Evolutionary conservation across 92 coral and sea anemone species (phyloP), one percentile per base, ranked within the genome.

Genomic region (Paramuricea clavata): DNA sequence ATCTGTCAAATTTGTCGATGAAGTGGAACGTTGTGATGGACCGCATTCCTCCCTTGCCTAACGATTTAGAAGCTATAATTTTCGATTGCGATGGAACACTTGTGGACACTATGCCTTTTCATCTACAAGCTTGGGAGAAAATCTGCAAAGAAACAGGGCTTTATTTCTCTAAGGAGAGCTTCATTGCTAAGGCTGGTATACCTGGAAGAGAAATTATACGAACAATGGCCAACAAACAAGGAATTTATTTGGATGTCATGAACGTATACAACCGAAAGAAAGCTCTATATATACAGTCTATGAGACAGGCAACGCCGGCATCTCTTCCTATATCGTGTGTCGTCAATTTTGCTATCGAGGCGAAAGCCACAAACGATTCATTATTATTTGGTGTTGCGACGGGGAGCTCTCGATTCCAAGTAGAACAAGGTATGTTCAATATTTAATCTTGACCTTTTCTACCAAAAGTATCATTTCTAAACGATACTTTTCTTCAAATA

Each of bases 51-150:
- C 76, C 87, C 42, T 86, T 97, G 34, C 90, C 97, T 47, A 87
- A 76, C 72, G 90, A 88, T 30, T 91, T 97, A 3, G 93, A 93
- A 85, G 99, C 92, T 10, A 52, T 97, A 3, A 93, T 97, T 5
- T 94, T 97, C 67, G 99, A 97, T 76, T 97, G 99, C 41, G 99
- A 97, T 86, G 99, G 99, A 28, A 97, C 99, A 11, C 87, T 97
- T 21, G 84, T 97, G 13, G 94, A 97, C 76, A 97, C 99, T 5
- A 97, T 97, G 98, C 99, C 99, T 1, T 83, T 94, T 50, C 99
- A 97, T 80, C 93, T 98, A 97, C 88, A 75, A 72, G 99, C 99
- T 17, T 97, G 99, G 99, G 90, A 92, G 64, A 87, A 92, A 47
- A 92, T 97, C 86, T 97, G 99, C 68, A 68, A 87, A 65, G 99